phyloP scores from a whole-genome alignment of 2,113 vertebrate genomes.

The Motacilla alba region DNA sequence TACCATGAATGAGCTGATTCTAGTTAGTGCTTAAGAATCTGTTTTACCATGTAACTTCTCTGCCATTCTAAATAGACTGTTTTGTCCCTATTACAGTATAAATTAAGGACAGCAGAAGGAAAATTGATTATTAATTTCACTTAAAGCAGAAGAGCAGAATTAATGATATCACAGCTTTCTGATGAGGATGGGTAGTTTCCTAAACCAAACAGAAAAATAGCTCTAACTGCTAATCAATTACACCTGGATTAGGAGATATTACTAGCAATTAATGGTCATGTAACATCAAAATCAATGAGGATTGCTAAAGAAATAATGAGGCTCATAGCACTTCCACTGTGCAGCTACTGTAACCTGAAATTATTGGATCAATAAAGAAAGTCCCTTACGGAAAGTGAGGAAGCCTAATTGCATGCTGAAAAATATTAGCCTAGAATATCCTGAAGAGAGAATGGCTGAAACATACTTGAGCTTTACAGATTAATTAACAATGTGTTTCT shows the following conservation, averaged over 20 bases:
- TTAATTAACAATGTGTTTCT: neutral
- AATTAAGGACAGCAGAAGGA: conserved; percentile 33
- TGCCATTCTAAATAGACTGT: neutral
- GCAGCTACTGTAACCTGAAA: neutral
- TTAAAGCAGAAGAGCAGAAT: conserved; percentile 45
- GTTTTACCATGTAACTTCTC: neutral
- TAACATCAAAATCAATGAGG: conserved; percentile 56
- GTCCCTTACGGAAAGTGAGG: neutral
- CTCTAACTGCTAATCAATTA: conserved; percentile 39
- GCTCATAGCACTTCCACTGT: neutral
- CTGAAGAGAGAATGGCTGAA: neutral
- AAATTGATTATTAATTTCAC: conserved; percentile 66
- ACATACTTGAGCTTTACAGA: neutral
- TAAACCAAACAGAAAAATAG: conserved; percentile 31
- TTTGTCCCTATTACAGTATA: conserved; percentile 10
- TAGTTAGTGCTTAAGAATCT: conserved; percentile 15
- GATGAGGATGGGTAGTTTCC: neutral
- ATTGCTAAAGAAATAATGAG: conserved; percentile 37
- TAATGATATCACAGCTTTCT: conserved; percentile 36
- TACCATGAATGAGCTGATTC: conserved; percentile 17
- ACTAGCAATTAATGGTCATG: conserved; percentile 37
- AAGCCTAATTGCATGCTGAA: neutral
- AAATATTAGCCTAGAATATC: neutral
- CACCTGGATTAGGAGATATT: conserved; percentile 42
- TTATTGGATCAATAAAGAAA: neutral